Evolutionary conservation across 2,113 vertebrate species (phyloP).

Genomic region (Scomber scombrus): DNA sequence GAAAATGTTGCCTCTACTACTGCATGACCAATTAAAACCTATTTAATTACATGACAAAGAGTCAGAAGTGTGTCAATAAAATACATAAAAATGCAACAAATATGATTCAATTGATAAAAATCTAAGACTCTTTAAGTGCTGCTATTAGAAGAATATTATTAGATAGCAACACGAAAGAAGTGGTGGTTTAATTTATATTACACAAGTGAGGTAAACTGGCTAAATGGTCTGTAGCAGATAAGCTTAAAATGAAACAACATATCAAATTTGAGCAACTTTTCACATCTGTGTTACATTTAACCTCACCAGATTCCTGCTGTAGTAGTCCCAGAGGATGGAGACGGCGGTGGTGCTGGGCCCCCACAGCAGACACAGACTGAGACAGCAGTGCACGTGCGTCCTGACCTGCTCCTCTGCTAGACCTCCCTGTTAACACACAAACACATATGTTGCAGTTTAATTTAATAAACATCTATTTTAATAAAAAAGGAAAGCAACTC

Average conservation of each 20-base stretch:
- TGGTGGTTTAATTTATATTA: not conserved
- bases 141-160: not conserved
- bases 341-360: slow-evolving; percentile 87
- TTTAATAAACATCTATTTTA: not conserved
- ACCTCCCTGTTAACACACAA: slow-evolving; percentile 58
- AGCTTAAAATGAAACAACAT: not conserved
- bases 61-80: not conserved
- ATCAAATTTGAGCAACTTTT: not conserved
- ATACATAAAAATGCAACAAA: not conserved
- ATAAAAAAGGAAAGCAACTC: not conserved
- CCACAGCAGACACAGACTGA: slow-evolving; percentile 91
- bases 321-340: slow-evolving; percentile 94
- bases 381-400: slow-evolving; percentile 95
- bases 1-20: not conserved
- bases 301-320: slow-evolving; percentile 93
- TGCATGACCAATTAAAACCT: not conserved
- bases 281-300: not conserved
- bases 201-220: not conserved
- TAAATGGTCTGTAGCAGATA: not conserved
- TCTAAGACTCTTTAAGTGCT: not conserved
- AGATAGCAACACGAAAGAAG: not conserved
- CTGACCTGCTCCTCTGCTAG: slow-evolving; percentile 92
- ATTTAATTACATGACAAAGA: not conserved
- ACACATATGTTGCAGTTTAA: not conserved
- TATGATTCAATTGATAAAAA: not conserved